These are phyloP conservation scores for Cephus pygmeus DNA, from an alignment of 2,888 invertebrate species.

Conservation along the genomic window DNA sequence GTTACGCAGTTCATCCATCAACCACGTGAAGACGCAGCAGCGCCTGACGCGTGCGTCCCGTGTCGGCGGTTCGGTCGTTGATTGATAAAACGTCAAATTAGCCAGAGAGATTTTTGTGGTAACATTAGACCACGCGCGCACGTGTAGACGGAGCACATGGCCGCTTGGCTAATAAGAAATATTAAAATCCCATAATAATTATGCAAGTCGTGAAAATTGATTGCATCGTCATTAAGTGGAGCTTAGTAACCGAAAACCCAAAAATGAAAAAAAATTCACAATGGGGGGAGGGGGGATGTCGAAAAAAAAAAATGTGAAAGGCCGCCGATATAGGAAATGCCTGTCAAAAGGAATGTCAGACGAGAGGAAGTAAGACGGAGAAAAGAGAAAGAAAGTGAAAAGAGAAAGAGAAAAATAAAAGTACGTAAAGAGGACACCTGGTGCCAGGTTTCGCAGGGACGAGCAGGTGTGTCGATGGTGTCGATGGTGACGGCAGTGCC, in stretches of 20 bases:
- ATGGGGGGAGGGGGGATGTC: no score
- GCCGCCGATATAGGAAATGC: no score
- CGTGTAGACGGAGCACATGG: no score
- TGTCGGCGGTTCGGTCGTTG: constrained; percentile 36
- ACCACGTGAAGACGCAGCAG: constrained; percentile 27
- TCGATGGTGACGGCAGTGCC: constrained; percentile 22
- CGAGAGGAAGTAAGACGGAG: neutral
- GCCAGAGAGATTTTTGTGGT: constrained; percentile 44
- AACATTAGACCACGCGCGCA: constrained; percentile 15
- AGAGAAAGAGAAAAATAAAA: constrained; percentile 17
- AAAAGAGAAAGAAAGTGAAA: constrained; percentile 4
- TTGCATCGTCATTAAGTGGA: no score
- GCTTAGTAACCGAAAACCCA: no score
- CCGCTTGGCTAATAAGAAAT: no score
- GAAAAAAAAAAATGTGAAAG: no score
- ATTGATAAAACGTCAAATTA: constrained; percentile 64
- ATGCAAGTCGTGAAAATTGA: no score
- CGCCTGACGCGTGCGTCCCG: constrained; percentile 20
- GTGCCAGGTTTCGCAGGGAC: constrained; percentile 24
- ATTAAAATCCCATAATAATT: no score
- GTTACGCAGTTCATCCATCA: constrained; percentile 52
- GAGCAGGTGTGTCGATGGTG: constrained; percentile 36
- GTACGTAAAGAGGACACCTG: constrained; percentile 34
- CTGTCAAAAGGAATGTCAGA: neutral
- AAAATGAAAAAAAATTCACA: no score